Conservation (phyloP, 1,140 invertebrate species). For the Panagrolaimus sp. region DNA sequence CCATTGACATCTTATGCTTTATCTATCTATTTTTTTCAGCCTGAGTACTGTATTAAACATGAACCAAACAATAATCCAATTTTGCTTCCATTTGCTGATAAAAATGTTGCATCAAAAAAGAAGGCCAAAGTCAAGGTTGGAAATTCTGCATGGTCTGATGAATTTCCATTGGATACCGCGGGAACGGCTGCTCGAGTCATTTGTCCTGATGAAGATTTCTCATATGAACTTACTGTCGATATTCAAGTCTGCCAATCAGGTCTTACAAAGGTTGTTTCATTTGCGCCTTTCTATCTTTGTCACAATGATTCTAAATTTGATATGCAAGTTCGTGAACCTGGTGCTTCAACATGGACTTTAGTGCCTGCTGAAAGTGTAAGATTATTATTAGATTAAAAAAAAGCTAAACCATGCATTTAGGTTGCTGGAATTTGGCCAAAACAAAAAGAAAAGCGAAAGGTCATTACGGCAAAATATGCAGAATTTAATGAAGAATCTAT, state of each 20-base stretch:
- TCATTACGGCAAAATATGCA: conserved; percentile 60
- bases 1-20: no score
- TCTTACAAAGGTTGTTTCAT: conserved; percentile 89
- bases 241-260: conserved; percentile 83
- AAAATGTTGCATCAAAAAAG: conserved; percentile 84
- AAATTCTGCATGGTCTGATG: conserved; percentile 87
- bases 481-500: conserved; percentile 69
- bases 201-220: conserved; percentile 71
- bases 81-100: conserved; percentile 82
- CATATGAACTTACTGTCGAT: conserved; percentile 73
- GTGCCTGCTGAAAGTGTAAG: conserved; percentile 43
- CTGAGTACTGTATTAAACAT: conserved; percentile 63
- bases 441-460: conserved; percentile 60
- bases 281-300: conserved; percentile 87
- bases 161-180: conserved; percentile 90
- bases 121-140: conserved; percentile 77
- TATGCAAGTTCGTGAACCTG: conserved; percentile 75
- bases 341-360: conserved; percentile 42
- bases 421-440: conserved; percentile 80
- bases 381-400: conserved; percentile 29
- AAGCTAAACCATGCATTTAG: conserved; percentile 60
- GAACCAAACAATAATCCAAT: conserved; percentile 75
- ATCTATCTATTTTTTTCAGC: conserved; percentile 28
- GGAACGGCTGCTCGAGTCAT: conserved; percentile 82
- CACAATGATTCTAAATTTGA: conserved; percentile 73